Percentiles rank a stretch among this genome's conserved stretches.
Conservation (phyloP, 2,113 vertebrate genomes). For the Hypocryptadius cinnamomeus region DNA sequence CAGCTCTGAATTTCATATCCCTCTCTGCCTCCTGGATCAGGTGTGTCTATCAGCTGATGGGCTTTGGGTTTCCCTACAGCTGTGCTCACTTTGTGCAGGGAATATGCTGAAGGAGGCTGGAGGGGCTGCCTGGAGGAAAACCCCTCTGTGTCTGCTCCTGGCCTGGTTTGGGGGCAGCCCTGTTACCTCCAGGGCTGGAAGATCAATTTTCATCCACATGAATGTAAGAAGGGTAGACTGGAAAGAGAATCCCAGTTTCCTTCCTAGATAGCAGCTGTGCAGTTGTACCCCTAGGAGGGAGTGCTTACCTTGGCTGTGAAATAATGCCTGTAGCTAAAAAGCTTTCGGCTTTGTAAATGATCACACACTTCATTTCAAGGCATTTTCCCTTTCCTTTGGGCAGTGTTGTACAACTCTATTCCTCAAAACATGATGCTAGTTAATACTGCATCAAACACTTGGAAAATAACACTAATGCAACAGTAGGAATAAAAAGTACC, state of each 20-base stretch:
- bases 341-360: neutral
- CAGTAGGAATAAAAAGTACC: neutral
- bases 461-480: conserved; percentile 14
- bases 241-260: neutral
- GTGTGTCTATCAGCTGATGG: neutral
- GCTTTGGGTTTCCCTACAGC: neutral
- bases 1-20: neutral
- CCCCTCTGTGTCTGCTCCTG: neutral
- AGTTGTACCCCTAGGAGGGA: neutral
- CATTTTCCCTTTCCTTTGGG: conserved; percentile 35
- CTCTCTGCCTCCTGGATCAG: neutral
- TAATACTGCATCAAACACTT: conserved; percentile 41
- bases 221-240: neutral
- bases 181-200: neutral
- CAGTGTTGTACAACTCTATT: neutral
- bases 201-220: neutral
- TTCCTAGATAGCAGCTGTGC: neutral
- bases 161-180: neutral
- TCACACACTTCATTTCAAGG: conserved; percentile 40
- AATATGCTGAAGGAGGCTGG: neutral
- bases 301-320: conserved; percentile 40
- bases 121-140: neutral
- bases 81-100: accelerated
- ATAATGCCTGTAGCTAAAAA: conserved; percentile 42
- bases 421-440: neutral